Evolutionary conservation across 2,888 invertebrate genomes (phyloP), one percentile per base, ranked within the genome.

Genomic region (Lissonota sp.): DNA sequence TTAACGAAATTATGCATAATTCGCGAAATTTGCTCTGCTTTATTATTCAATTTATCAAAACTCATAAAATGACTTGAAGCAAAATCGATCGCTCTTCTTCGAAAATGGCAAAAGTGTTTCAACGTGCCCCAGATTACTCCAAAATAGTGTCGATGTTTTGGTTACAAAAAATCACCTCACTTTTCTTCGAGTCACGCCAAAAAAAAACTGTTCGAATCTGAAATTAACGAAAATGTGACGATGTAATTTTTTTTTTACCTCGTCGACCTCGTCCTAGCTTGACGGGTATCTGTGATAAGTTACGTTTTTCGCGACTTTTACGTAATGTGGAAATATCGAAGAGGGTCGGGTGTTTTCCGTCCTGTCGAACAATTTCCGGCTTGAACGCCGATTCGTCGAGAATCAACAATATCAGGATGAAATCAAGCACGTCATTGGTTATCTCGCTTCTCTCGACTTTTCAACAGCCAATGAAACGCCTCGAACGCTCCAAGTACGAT

Each of bases 191-290:
- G 14, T 39, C n/a, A 26, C 26, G 16, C 16, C 3, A 26, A 26
- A 26, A 26, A 26, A 26, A 14, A 8, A 37, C 40, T 16, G n/a
- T 55, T 46, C 1, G 0, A 12, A 16, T 6, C 4, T 6, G 37
- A 14, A 37, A 14, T 72, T 6, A 8, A 49, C 6, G 42, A 37
- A 72, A 72, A 72, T 37, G n/a, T 16, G 7, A 16, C 37, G 6
- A 64, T 64, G 5, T 55, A 55, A 39, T 58, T 49, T 66, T 73
- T 44, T 16, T 51, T 66, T 40, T 60, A 75, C 67, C 67, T 75
- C 49, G 66, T 60, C 39, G 44, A n/a, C 5, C 10, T 63, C 26
- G 49, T 57, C 10, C 12, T n/a, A n/a, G n/a, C 14, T 40, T 42
- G 53, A 72, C 42, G 51, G 46, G 6, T 55, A 10, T 67, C 70